phyloP scores from a whole-genome alignment of 2,113 vertebrate species.

The Ascaphus truei region DNA sequence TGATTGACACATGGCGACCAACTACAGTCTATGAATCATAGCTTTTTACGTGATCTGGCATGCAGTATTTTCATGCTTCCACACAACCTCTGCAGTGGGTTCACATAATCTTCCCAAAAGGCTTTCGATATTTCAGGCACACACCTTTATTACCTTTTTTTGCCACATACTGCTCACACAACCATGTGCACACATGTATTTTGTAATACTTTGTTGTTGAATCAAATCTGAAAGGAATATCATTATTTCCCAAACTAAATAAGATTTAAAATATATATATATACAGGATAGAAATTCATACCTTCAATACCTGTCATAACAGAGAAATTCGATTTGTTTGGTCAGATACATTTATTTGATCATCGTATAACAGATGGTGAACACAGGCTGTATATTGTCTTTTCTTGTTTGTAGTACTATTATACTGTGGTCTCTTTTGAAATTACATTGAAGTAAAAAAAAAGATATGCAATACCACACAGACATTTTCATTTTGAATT shows the following conservation, averaged over 20 bases:
- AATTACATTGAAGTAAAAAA: slow-evolving; percentile 50
- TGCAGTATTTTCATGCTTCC: no score
- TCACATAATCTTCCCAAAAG: no score
- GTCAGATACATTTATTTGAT: slow-evolving; percentile 73
- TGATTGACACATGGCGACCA: no score
- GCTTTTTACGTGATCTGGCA: no score
- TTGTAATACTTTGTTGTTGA: no score
- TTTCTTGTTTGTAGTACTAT: slow-evolving; percentile 44
- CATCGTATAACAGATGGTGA: slow-evolving; percentile 76
- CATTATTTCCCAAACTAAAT: slow-evolving; percentile 69
- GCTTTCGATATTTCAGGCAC: not conserved
- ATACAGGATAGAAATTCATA: slow-evolving; percentile 63
- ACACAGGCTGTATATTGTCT: slow-evolving; percentile 56
- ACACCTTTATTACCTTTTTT: not conserved
- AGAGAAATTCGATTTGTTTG: slow-evolving; percentile 62
- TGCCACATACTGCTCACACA: not conserved
- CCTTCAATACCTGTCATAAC: slow-evolving; percentile 59
- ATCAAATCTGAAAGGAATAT: slow-evolving; percentile 60
- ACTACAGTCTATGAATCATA: no score
- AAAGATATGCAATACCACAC: slow-evolving; percentile 26
- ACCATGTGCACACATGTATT: no score
- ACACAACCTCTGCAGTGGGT: no score
- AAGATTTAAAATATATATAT: slow-evolving; percentile 61
- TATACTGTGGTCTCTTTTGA: slow-evolving; percentile 40
- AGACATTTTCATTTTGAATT: slow-evolving; percentile 43